Percentiles rank a stretch among this genome's conserved stretches.
Evolutionary conservation across 2,113 vertebrate species (phyloP).

Genomic region (Urocolius indicus): DNA sequence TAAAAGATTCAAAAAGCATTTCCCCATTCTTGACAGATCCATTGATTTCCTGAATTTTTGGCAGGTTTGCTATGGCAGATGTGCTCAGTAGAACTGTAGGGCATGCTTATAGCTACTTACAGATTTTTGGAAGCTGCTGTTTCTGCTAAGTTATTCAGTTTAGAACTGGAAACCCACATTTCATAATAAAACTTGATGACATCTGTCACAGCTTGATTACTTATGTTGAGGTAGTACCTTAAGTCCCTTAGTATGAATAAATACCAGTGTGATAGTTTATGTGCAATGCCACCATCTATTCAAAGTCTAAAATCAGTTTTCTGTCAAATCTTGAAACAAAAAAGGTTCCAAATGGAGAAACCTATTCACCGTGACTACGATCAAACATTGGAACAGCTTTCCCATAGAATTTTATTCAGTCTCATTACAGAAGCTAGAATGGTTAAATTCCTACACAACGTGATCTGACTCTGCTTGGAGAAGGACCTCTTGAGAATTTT

Average conservation of each 20-base stretch:
- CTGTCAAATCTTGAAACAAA: background rate
- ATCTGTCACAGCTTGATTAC: conserved; percentile 57
- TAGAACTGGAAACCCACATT: conserved; percentile 30
- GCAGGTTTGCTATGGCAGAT: conserved; percentile 58
- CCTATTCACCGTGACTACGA: background rate
- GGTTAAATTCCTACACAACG: background rate
- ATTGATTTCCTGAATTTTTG: conserved; percentile 54
- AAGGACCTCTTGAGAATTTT: background rate
- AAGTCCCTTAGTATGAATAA: background rate
- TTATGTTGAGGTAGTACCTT: conserved; percentile 7
- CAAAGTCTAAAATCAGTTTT: background rate
- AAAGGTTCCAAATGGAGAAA: background rate
- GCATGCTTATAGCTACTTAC: conserved; percentile 40
- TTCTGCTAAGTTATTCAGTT: conserved; percentile 67
- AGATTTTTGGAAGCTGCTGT: conserved; percentile 69
- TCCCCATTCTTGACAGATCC: conserved; percentile 47
- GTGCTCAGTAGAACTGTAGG: conserved; percentile 42
- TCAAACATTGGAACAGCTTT: background rate
- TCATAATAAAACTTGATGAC: conserved; percentile 50
- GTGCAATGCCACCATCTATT: background rate
- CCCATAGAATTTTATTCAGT: background rate
- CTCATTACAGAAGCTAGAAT: background rate
- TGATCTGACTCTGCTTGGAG: background rate
- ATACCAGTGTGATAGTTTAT: background rate
- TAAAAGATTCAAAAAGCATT: conserved; percentile 19